Evolutionary conservation across 53 echinoderm and acorn worm species (phyloP).

Genomic region (Astropecten irregularis): DNA sequence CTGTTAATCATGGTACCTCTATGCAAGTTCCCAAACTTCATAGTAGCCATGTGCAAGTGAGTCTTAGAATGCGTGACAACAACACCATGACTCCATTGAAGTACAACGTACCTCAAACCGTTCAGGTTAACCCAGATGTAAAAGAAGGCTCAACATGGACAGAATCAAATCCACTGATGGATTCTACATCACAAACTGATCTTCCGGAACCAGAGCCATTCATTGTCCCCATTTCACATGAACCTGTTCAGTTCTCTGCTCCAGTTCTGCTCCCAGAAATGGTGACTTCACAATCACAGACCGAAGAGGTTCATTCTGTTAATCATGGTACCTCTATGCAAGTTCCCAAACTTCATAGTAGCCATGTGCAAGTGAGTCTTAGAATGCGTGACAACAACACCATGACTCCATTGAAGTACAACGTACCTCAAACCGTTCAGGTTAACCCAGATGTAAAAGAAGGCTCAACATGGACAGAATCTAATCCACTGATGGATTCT

Average conservation of each 20-base stretch:
- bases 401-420: background rate
- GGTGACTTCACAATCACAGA: conserved; percentile 18
- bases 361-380: conserved; percentile 1
- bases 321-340: background rate
- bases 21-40: background rate
- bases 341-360: conserved; percentile 2
- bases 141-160: conserved; percentile 22
- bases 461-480: conserved; percentile 29
- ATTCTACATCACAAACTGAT: conserved; percentile 23
- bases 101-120: background rate
- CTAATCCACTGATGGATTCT: background rate
- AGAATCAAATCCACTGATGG: background rate
- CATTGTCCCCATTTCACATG: background rate
- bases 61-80: background rate
- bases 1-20: background rate
- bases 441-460: conserved; percentile 12
- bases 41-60: conserved; percentile 10
- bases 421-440: conserved; percentile 7
- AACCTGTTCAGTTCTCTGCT: conserved; percentile 10
- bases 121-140: conserved; percentile 31
- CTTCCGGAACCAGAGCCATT: conserved; percentile 25
- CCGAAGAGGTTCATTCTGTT: background rate
- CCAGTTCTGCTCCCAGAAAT: background rate
- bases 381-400: background rate
- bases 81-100: background rate